Base-by-base conservation (phyloP, 2,888 invertebrate genomes). In the Aphidoletes aphidimyza region DNA sequence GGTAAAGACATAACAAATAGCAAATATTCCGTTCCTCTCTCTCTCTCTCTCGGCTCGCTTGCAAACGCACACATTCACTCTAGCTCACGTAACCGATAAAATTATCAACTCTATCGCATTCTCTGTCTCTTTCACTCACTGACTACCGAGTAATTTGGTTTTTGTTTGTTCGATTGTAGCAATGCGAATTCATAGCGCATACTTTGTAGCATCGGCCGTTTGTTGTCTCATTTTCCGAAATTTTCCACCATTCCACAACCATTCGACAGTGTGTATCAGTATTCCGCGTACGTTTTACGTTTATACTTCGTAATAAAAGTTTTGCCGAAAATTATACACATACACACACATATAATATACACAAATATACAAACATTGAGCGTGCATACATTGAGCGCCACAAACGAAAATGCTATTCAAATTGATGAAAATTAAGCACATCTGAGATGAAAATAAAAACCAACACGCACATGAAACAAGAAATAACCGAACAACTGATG, bases 351-450 rank as follows among this genome's bases (percentile, higher is more conserved):
- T n/a, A n/a, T n/a, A n/a, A n/a, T n/a, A n/a, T n/a, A n/a, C n/a
- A n/a, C n/a, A n/a, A n/a, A n/a, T n/a, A n/a, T n/a, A n/a, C n/a
- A n/a, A n/a, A n/a, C n/a, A 42, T 42, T 42, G 42, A 9, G 42
- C 14, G 42, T 42, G 42, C n/a, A n/a, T n/a, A n/a, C n/a, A n/a
- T 42, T 6, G 14, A 42, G 42, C 54, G 54, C 11, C 54, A 11
- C 26, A 54, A n/a, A n/a, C 54, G 11, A 54, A 54, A 54, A 54
- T 54, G 22, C 54, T 26, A 54, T 54, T 54, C 54, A 54, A 54
- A 54, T 54, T 54, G 54, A 22, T 54, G 54, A 54, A 54, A 54
- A 54, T 54, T 54, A 54, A 26, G 26, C 54, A 26, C 54, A 54
- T 54, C 54, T 26, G 54, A 54, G 22, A 2, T 22, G 22, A 22